phyloP scores from a whole-genome alignment of 1,140 invertebrate species.

The Nasonia vitripennis region DNA sequence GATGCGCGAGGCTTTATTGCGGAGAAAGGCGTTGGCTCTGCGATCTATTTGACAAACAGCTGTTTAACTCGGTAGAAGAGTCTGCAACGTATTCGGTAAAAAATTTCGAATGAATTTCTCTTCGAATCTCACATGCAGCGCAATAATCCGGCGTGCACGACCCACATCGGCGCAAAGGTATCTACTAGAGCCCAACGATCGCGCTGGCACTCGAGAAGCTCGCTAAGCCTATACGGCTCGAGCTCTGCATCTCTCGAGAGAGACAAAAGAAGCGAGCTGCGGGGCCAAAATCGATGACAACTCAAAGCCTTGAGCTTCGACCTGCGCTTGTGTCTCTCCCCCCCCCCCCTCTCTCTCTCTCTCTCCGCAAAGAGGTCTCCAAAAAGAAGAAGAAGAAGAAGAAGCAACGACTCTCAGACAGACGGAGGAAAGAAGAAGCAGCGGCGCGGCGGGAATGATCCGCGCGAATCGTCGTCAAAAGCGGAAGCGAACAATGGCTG shows the following conservation, averaged over 20 bases:
- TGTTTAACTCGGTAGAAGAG: too few species aligned
- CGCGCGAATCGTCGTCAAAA: too few species aligned
- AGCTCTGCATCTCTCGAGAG: neutral
- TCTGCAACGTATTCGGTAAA: too few species aligned
- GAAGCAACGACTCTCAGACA: constrained; percentile 58
- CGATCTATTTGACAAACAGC: too few species aligned
- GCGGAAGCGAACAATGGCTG: too few species aligned
- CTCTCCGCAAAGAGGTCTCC: too few species aligned
- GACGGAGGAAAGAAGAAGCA: constrained; percentile 44
- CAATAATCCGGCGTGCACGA: neutral
- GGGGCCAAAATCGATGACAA: neutral
- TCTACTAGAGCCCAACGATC: neutral
- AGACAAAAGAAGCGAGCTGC: neutral
- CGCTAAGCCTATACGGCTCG: neutral
- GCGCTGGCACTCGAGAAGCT: neutral
- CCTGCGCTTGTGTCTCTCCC: too few species aligned
- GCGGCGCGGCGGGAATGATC: too few species aligned
- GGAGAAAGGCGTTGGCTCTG: too few species aligned
- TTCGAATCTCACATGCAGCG: neutral
- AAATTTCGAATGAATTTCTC: too few species aligned
- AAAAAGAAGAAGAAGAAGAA: constrained; percentile 52
- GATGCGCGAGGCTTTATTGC: too few species aligned
- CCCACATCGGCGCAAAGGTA: neutral
- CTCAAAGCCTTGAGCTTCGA: neutral
- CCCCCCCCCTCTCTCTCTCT: too few species aligned